phyloP scores from a whole-genome alignment of 2,888 invertebrate species.

The Augiades crinisus region DNA sequence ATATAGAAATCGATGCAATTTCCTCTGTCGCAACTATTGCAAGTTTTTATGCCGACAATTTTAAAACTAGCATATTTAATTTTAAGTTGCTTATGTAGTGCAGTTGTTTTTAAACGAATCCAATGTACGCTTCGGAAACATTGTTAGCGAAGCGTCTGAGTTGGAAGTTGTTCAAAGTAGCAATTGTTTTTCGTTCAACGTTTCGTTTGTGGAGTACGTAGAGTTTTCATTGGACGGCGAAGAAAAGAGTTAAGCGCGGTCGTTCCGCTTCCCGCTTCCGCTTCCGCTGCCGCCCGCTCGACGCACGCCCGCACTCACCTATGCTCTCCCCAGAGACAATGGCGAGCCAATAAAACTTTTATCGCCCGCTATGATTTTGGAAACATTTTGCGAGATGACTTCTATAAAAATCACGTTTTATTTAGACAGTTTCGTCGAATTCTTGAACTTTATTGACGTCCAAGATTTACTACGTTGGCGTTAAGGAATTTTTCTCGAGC shows the following conservation, averaged over 20 bases:
- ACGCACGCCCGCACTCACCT: conserved; percentile 35
- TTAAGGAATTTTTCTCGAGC: conserved; percentile 26
- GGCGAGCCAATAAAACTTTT: conserved; percentile 74
- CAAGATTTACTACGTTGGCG: conserved; percentile 43
- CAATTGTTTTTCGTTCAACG: conserved; percentile 38
- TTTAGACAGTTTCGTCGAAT: conserved; percentile 50
- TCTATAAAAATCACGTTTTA: conserved; percentile 71
- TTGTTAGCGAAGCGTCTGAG: conserved; percentile 20
- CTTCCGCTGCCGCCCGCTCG: conserved; percentile 33
- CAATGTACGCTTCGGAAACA: conserved; percentile 18
- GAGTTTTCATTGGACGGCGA: conserved; percentile 41
- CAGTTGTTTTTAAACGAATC: conserved; percentile 22
- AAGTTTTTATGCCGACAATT: conserved; percentile 44
- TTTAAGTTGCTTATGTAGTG: conserved; percentile 31
- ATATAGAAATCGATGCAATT: conserved; percentile 50
- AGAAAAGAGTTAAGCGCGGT: conserved; percentile 32
- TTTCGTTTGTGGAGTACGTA: conserved; percentile 46
- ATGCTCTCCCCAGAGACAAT: conserved; percentile 55
- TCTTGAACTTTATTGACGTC: conserved; percentile 52
- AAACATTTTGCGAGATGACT: conserved; percentile 70
- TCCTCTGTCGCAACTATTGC: conserved; percentile 37
- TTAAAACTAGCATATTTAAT: conserved; percentile 44
- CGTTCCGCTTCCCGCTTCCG: conserved; percentile 37
- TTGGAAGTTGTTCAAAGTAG: conserved; percentile 22
- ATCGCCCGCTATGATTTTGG: conserved; percentile 70